These are phyloP conservation scores for Rhagium mordax DNA, from an alignment of 2,888 invertebrate genomes.

Conservation along the genomic window DNA sequence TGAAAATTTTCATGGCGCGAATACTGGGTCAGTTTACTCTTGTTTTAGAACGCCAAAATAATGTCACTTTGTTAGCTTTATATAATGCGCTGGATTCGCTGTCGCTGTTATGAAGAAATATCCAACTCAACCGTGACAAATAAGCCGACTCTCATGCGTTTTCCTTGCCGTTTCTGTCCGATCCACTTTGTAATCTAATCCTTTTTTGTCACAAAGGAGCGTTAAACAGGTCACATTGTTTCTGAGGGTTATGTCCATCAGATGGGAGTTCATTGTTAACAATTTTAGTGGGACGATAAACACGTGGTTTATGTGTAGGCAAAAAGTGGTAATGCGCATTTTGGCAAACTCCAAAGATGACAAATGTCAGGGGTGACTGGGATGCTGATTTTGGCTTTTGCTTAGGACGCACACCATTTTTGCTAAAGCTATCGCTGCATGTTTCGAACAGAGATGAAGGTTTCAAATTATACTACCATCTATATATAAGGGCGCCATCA, in stretches of 20 bases:
- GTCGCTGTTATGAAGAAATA: constrained; percentile 22
- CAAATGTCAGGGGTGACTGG: neutral
- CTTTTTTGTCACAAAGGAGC: constrained; percentile 12
- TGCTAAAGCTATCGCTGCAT: too few relatives aligned
- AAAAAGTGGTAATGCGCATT: neutral
- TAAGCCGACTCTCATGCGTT: constrained; percentile 10
- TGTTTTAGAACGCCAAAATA: constrained; percentile 3
- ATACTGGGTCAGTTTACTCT: constrained; percentile 12
- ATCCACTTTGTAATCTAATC: constrained; percentile 22
- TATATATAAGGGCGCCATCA: too few relatives aligned
- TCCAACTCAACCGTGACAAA: constrained; percentile 22
- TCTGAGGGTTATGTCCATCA: neutral
- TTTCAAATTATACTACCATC: too few relatives aligned
- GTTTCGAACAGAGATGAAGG: too few relatives aligned
- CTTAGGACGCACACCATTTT: too few relatives aligned
- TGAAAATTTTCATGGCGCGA: constrained; percentile 3
- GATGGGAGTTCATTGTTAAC: neutral
- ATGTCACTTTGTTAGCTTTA: constrained; percentile 2
- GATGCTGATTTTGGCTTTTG: neutral
- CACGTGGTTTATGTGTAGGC: neutral
- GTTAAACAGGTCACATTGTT: constrained; percentile 14
- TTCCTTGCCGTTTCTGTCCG: neutral
- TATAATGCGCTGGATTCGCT: constrained; percentile 6
- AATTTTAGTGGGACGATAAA: neutral
- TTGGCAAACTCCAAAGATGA: neutral